phyloP scores from a whole-genome alignment of 2,797 vertebrate genomes.

The Notoglanidium macrostoma region DNA sequence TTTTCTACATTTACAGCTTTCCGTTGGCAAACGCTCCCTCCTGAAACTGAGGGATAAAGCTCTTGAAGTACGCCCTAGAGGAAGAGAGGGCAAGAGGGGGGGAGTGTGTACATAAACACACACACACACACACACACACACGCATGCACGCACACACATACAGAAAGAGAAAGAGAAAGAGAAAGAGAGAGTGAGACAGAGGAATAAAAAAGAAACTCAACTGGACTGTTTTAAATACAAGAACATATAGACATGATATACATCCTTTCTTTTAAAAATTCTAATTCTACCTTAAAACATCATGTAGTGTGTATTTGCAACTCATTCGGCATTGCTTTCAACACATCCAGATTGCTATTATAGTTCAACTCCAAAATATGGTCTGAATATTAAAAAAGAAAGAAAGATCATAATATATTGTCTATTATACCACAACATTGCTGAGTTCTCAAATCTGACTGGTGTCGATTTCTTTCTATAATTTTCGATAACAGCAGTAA shows the following conservation, averaged over 20 bases:
- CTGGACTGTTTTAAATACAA: neutral
- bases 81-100: conserved; percentile 42
- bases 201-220: neutral
- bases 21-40: conserved; percentile 97
- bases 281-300: neutral
- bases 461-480: too few species aligned
- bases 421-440: neutral
- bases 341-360: neutral
- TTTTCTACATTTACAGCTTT: conserved; percentile 81
- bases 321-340: too few species aligned
- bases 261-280: neutral
- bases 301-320: neutral
- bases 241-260: neutral
- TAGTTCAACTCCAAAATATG: neutral
- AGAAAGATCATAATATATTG: neutral
- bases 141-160: conserved; percentile 25
- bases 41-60: conserved; percentile 97
- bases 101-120: neutral
- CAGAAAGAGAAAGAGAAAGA: conserved; percentile 8
- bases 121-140: neutral
- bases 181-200: neutral
- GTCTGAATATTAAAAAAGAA: neutral
- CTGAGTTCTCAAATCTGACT: neutral
- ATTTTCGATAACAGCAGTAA: neutral
- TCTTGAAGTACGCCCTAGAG: conserved; percentile 92